Evolutionary conservation across 2,888 invertebrate species (phyloP), one percentile per base, ranked within the genome.

Genomic region (Leptopilina drosophilae): DNA sequence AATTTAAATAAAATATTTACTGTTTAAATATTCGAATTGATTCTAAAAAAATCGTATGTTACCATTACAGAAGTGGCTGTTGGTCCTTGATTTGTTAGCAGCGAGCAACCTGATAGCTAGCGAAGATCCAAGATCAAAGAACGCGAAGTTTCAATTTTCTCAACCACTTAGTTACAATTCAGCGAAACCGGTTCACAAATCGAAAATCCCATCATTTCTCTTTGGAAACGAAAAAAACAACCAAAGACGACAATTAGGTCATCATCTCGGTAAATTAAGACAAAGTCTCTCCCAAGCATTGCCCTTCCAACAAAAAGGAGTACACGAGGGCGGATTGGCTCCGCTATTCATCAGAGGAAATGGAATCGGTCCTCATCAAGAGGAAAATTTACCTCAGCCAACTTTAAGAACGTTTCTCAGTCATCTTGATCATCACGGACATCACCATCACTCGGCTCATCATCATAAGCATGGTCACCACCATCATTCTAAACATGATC

Each of bases 21-120:
- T 20, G 4, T 7, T 62, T 15, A 62, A 59, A 20, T 20, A 62
- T 62, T 62, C 9, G n/a, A n/a, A 15, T 12, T 59, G 5, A 56
- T 53, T 49, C 42, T 67, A 67, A 67, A 67, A 20, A 7, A 9
- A 26, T 9, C 1, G 1, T n/a, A 53, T 6, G 26, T 69, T 69
- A 69, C 69, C 15, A n/a, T 84, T 80, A 4, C 80, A 90, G 89
- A 85, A 83, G 82, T 87, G 87, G 87, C 81, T 89, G 80, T 78
- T 83, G 84, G 85, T 86, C 81, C 82, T 88, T 80, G 85, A 80
- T 65, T 84, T 88, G 83, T 76, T 88, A 76, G 82, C 84, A 82
- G 81, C 82, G 79, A 86, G 80, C 79, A 49, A 69, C 46, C 49
- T 20, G 81, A 85, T 84, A 79, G 86, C 82, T 79, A 84, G 87